Conservation (phyloP, 2,113 vertebrate genomes). For the Cariama cristata region DNA sequence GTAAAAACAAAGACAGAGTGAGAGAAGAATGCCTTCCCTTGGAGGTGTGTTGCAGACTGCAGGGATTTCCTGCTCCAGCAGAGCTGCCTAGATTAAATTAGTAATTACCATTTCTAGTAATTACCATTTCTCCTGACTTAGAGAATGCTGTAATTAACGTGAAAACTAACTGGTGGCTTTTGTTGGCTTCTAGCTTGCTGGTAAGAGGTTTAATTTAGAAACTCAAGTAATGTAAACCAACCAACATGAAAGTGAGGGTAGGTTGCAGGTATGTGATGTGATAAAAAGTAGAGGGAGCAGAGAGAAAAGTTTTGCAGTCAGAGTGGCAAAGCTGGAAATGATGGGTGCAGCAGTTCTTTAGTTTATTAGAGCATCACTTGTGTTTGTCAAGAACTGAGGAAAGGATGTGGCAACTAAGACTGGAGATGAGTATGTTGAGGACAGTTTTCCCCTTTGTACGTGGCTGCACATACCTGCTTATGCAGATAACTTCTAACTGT, state of each 20-base stretch:
- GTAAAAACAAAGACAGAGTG: background rate
- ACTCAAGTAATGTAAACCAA: background rate
- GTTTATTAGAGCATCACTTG: background rate
- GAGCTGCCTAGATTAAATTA: conserved; percentile 47
- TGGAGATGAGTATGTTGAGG: background rate
- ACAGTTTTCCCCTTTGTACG: background rate
- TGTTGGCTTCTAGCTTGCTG: conserved; percentile 17
- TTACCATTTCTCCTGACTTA: conserved; percentile 51
- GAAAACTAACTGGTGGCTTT: conserved; percentile 46
- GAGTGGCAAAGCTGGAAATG: background rate
- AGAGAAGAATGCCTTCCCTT: background rate
- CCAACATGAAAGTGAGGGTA: background rate
- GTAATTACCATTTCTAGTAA: conserved; percentile 58
- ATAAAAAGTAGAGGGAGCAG: background rate
- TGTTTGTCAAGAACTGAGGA: background rate
- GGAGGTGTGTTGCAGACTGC: conserved; percentile 3
- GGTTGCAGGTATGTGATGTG: background rate
- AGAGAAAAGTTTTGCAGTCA: background rate
- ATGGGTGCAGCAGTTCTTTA: background rate
- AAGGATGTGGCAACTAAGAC: background rate
- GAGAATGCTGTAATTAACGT: conserved; percentile 47
- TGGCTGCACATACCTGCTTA: background rate
- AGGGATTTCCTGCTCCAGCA: conserved; percentile 5
- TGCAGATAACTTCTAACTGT: background rate
- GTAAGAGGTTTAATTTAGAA: conserved; percentile 31